Evolutionary conservation across 2,797 vertebrate genomes (phyloP), one percentile per base, ranked within the genome.

Genomic region (Molothrus aeneus): DNA sequence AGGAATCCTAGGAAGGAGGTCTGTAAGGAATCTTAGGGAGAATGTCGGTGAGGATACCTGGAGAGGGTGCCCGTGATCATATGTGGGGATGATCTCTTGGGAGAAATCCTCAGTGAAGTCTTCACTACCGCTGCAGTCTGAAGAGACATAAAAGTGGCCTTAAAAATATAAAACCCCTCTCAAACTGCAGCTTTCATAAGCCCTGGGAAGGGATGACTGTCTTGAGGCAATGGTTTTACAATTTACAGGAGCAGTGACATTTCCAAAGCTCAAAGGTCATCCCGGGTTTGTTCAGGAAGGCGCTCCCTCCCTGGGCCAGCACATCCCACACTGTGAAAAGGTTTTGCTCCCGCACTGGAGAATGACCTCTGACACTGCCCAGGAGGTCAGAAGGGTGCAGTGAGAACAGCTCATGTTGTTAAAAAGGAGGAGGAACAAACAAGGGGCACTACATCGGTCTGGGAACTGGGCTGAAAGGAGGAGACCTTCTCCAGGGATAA

Each of bases 251-350:
- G 47, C 21, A 68, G 38, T 6, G 42, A 28, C 24, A 6, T 71
- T 74, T 71, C 73, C 28, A 28, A 68, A 45, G 17, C 29, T 2
- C 5, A 5, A 32, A 53, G 45, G 13, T 66, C 11, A 6, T 28
- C 14, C n/a, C 18, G 8, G 7, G 10, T 53, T 69, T 69, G 21
- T 47, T 14, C 4, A 10, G 12, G 15, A 40, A 60, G 24, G 24
- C 32, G 31, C 17, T 59, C 7, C 28, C 28, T 34, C 11, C 15
- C 7, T 9, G 16, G 57, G 21, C 24, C 73, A 51, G 16, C 10
- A 7, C n/a, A 36, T 11, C 26, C 38, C n/a, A 6, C 1, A 0
- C 26, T 3, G 1, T 5, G 38, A 14, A 10, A 28, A n/a, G 5
- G 2, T 57, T 82, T 57, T 42, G 45, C 5, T 51, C 19, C 51